Evolutionary conservation across 1,140 invertebrate species (phyloP), one percentile per base, ranked within the genome.

Genomic region (Atta colombica): DNA sequence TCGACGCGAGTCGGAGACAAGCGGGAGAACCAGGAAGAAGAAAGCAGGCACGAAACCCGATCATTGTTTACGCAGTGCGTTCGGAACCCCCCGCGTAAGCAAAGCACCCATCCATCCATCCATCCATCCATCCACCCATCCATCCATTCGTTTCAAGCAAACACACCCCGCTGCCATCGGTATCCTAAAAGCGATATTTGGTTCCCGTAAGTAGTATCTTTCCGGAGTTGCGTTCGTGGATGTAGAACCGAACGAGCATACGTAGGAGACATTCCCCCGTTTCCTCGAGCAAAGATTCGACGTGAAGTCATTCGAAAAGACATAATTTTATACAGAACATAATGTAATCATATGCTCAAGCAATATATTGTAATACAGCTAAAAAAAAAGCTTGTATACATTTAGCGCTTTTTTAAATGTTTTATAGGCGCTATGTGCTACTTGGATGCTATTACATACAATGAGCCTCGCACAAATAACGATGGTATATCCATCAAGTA

Each of bases 11-110:
- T 78, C 77, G 88, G 71, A 89, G 88, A 89, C 88, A 87, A 71
- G 85, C 77, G 61, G 86, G 81, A 69, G 75, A 80, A 89, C 86
- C 71, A 85, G 90, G 72, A 85, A 88, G 85, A 89, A 86, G 88
- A 87, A 86, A 75, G 68, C 90, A 84, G 81, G 88, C 77, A 89
- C 89, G 94, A 94, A 94, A 94, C 93, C 90, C 93, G 93, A 94
- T 94, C 93, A 89, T 85, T 94, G 93, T 94, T 94, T 94, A 89
- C 88, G 93, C 93, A 93, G 93, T 94, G 91, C 91, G 91, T 92
- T 45, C 77, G 88, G 89, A 92, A 25, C 49, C 91, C 91, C 90
- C 89, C 93, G 91, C 93, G 93, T 93, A 91, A 94, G 94, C 91
- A 94, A 90, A 91, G 91, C 92, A 88, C 87, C 82, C 85, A 74